Conservation (phyloP, 2,888 invertebrate genomes). For the Lasiommata megera region DNA sequence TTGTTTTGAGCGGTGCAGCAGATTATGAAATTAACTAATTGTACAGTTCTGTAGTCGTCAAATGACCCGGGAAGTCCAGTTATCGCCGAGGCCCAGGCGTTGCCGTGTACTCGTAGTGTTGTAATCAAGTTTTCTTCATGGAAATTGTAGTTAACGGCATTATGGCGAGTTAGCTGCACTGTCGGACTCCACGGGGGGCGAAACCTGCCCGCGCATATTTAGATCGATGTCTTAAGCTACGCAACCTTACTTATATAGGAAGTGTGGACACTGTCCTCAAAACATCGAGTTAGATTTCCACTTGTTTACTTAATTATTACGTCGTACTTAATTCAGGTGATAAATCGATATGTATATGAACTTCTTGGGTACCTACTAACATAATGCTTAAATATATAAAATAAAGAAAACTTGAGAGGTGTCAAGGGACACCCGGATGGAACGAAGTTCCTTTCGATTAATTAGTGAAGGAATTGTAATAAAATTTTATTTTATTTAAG, state of each 20-base stretch:
- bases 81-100: conserved; percentile 17
- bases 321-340: too few relatives aligned
- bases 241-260: background rate
- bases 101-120: conserved; percentile 8
- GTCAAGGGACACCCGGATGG: too few relatives aligned
- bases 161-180: conserved; percentile 17
- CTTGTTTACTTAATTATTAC: too few relatives aligned
- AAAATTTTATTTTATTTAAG: too few relatives aligned
- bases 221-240: conserved; percentile 23
- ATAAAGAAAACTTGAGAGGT: too few relatives aligned
- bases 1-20: too few relatives aligned
- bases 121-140: conserved; percentile 32
- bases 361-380: too few relatives aligned
- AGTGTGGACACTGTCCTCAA: background rate
- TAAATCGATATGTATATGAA: too few relatives aligned
- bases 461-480: too few relatives aligned
- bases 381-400: too few relatives aligned
- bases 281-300: background rate
- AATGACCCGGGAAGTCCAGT: conserved; percentile 28
- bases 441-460: too few relatives aligned
- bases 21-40: background rate
- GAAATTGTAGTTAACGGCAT: conserved; percentile 31
- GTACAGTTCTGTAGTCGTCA: conserved; percentile 14
- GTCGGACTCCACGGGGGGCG: conserved; percentile 25
- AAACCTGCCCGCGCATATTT: conserved; percentile 22